A percentile compares a stretch with the other conserved stretches of the same genome.
phyloP scores from a whole-genome alignment of 1,140 invertebrate genomes.

The Drosophila melanica region DNA sequence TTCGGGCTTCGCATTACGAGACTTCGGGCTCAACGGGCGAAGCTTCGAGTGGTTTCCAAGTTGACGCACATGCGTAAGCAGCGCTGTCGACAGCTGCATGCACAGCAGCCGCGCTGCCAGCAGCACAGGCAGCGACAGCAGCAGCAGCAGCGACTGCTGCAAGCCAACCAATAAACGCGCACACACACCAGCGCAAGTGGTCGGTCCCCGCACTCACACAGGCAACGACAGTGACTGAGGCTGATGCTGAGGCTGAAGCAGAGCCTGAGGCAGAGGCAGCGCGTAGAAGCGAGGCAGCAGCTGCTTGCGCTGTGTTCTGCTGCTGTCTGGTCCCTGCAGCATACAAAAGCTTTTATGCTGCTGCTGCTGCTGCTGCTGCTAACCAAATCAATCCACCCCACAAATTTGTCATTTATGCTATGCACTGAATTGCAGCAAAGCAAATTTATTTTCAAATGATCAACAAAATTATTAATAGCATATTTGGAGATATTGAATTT shows the following conservation, averaged over 20 bases:
- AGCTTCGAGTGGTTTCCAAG: slow-evolving; percentile 46
- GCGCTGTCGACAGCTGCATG: slow-evolving; percentile 46
- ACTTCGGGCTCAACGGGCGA: slow-evolving; percentile 26
- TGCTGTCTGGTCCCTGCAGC: slow-evolving; percentile 24
- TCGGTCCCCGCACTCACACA: slow-evolving; percentile 8
- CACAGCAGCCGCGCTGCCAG: slow-evolving; percentile 10
- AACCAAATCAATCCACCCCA: slow-evolving; percentile 31
- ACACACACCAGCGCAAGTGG: slow-evolving; percentile 17
- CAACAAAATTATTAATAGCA: too few relatives aligned
- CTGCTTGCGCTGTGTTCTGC: slow-evolving; percentile 8
- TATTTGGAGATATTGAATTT: too few relatives aligned
- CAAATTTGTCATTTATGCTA: slow-evolving; percentile 34
- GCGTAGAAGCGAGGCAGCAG: slow-evolving; percentile 39
- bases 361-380: slow-evolving; percentile 17
- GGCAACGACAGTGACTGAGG: slow-evolving; percentile 4
- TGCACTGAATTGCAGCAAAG: too few relatives aligned
- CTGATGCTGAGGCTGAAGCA: not conserved
- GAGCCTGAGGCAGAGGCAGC: too few relatives aligned
- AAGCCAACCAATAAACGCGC: slow-evolving; percentile 40
- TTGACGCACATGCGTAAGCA: slow-evolving; percentile 51
- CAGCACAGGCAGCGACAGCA: slow-evolving; percentile 16
- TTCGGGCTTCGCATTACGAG: slow-evolving; percentile 17
- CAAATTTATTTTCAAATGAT: too few relatives aligned
- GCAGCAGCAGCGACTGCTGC: slow-evolving; percentile 10
- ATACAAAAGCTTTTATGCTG: slow-evolving; percentile 41